Evolutionary conservation across 2,797 vertebrate genomes (phyloP), one percentile per base, ranked within the genome.

Genomic region (Hypotaenidia philippensis): DNA sequence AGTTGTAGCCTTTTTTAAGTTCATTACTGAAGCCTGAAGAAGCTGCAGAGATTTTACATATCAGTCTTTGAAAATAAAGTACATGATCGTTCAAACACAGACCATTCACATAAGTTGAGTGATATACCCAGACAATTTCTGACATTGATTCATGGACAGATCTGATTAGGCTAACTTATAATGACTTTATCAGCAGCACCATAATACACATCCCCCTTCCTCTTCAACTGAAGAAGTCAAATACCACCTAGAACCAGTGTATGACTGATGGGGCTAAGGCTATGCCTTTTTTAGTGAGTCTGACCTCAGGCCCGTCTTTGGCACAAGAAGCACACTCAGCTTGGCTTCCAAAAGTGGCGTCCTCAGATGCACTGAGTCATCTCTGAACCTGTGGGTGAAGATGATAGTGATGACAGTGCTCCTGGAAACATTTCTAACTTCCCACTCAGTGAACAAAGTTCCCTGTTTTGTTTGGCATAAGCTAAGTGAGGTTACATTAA

Each of bases 321-420:
- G 61, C 90, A 93, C 0, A 1, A 76, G 66, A 52, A 80, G 29
- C 69, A 75, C 1, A 0, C 36, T 87, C 49, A 59, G n/a, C 70
- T 93, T 59, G 38, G 29, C 90, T 91, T 95, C 76, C 90, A 82
- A 83, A 94, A 77, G 56, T 75, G 29, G 64, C 53, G 86, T 74
- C 75, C 76, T 92, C 41, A 90, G 61, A 91, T 10, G 12, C 65
- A 78, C 82, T 81, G 89, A 96, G 61, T 95, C 82, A 83, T 91
- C 60, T 83, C 69, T 87, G 71, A 96, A 93, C 76, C 76, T 83
- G 93, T 81, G 57, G 38, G 60, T 90, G 85, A 95, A 83, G 79
- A 75, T 22, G 64, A 79, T 13, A 60, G 77, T 71, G 82, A 87
- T 85, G 87, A 87, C 93, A 94, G 68, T 74, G 82, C 84, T 92